Evolutionary conservation across 1,140 invertebrate species (phyloP).

Genomic region (Amphibalanus amphitrite): DNA sequence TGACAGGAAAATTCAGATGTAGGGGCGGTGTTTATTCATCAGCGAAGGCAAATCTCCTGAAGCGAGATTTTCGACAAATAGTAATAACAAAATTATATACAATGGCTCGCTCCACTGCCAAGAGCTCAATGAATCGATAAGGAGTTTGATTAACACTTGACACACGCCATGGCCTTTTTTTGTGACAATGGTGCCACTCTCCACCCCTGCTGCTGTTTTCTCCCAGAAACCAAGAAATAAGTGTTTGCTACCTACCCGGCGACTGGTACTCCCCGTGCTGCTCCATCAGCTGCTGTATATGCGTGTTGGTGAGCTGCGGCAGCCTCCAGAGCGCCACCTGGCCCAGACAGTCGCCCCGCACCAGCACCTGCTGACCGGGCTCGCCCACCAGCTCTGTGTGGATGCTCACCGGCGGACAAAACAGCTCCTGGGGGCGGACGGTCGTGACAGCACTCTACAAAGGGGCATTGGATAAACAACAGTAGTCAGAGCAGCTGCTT

Average conservation of each 20-base stretch:
- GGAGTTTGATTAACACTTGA: neutral
- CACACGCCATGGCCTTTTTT: neutral
- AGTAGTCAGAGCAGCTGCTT: too few relatives aligned
- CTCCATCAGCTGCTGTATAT: neutral
- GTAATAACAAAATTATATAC: too few relatives aligned
- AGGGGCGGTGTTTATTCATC: neutral
- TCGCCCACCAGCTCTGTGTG: too few relatives aligned
- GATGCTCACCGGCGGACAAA: too few relatives aligned
- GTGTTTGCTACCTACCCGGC: neutral
- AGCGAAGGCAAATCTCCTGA: too few relatives aligned
- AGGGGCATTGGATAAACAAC: too few relatives aligned
- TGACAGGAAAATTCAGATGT: neutral
- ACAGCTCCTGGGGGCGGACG: too few relatives aligned
- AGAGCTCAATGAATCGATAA: too few relatives aligned
- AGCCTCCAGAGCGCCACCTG: neutral
- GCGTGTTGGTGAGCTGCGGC: neutral
- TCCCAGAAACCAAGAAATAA: neutral
- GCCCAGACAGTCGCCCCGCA: neutral
- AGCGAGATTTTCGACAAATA: too few relatives aligned
- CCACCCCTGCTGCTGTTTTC: neutral
- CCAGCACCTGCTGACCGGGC: neutral
- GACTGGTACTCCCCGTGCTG: neutral
- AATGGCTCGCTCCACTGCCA: too few relatives aligned
- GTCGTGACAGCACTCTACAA: too few relatives aligned
- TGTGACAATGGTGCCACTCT: neutral